Evolutionary conservation across 2,888 invertebrate genomes (phyloP).

Genomic region (Lasius platythorax): DNA sequence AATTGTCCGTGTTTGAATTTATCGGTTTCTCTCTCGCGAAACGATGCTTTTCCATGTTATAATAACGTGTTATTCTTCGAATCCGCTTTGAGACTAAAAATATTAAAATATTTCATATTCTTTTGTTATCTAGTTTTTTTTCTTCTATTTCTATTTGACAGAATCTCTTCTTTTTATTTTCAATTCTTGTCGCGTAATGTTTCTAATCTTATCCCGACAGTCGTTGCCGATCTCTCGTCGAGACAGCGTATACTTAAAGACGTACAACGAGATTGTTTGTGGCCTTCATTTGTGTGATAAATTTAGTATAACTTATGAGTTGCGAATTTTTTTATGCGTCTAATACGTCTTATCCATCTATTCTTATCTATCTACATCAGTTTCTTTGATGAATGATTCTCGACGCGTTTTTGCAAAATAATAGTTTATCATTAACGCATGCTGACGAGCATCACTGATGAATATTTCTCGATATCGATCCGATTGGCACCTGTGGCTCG

Average conservation of each 20-base stretch:
- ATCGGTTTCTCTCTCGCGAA: slow-evolving; percentile 28
- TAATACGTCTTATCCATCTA: slow-evolving; percentile 52
- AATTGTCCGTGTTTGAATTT: slow-evolving; percentile 23
- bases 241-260: not conserved
- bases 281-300: slow-evolving; percentile 76
- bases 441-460: not conserved
- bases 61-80: slow-evolving; percentile 14
- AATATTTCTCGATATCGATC: not conserved
- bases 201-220: not conserved
- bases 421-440: not conserved
- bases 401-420: not conserved
- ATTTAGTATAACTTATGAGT: slow-evolving; percentile 75
- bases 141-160: not conserved
- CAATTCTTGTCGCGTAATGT: not conserved
- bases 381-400: slow-evolving; percentile 14
- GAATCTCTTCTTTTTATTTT: not conserved
- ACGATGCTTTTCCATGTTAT: slow-evolving; percentile 6
- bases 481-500: slow-evolving; percentile 21
- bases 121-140: not conserved
- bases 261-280: slow-evolving; percentile 74
- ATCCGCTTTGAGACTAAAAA: not conserved
- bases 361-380: not conserved
- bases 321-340: slow-evolving; percentile 53
- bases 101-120: not conserved
- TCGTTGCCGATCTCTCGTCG: not conserved